Base-by-base conservation (phyloP, 1,140 invertebrate species). In the Drosophila sturtevanti region DNA sequence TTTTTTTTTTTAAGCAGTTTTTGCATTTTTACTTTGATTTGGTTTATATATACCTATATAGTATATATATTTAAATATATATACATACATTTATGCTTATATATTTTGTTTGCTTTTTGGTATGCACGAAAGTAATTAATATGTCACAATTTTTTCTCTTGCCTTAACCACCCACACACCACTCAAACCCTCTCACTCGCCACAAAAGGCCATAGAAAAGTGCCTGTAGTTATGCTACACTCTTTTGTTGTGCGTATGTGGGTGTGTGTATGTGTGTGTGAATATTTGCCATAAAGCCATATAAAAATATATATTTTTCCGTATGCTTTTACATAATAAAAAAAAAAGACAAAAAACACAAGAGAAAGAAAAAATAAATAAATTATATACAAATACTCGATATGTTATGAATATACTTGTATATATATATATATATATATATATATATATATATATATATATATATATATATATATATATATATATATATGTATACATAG, bases 81-180 rank as follows among this genome's bases (percentile, higher is more conserved):
- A 63, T 70, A 11, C 63, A 27, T 35, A 61, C 63, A 58, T 34
- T 44, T 41, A 55, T 59, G 18, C 56, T 22, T 37, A 60, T 38
- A 14, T 37, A 37, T 55, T 62, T 54, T 62, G 52, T 68, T 72
- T 72, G 31, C 52, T 54, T 54, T 63, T 51, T 59, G 54, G 24
- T 48, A 16, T n/a, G 34, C 12, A 63, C 35, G 9, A 63, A 72
- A 67, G 62, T 79, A 84, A 84, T 84, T 84, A 84, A 84, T 72
- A 67, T 82, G 71, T 84, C 80, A 79, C 62, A 79, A 68, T 54
- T 75, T 27, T 21, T 7, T 14, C 24, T 11, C 22, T 10, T 14
- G 69, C 41, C 6, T n/a, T n/a, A n/a, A n/a, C n/a, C n/a, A n/a
- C n/a, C n/a, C n/a, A n/a, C n/a, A n/a, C n/a, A n/a, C n/a, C n/a